phyloP scores from a whole-genome alignment of 2,888 invertebrate species.

The Itoplectis maculator region DNA sequence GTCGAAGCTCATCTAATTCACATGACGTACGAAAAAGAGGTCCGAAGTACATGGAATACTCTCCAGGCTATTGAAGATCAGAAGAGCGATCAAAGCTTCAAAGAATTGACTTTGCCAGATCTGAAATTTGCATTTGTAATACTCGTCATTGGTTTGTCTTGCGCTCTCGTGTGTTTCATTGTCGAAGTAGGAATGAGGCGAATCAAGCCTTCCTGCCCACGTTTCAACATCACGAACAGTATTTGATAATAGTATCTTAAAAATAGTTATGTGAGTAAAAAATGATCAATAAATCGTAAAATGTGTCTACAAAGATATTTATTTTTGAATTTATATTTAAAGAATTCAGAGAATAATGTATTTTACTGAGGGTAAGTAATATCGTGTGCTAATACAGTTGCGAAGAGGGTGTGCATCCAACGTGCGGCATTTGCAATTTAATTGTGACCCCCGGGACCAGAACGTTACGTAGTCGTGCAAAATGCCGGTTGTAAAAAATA shows the following conservation, averaged over 20 bases:
- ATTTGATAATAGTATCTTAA: too few species aligned
- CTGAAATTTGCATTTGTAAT: conserved; percentile 10
- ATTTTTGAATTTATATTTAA: too few species aligned
- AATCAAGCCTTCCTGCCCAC: too few species aligned
- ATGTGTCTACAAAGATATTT: too few species aligned
- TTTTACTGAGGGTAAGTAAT: background rate
- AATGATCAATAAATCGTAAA: too few species aligned
- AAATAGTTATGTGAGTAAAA: too few species aligned
- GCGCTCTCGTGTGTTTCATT: background rate
- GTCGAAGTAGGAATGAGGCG: background rate
- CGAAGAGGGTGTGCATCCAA: background rate
- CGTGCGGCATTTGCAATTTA: background rate
- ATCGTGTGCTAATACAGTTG: too few species aligned
- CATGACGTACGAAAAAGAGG: too few species aligned
- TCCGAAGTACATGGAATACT: too few species aligned
- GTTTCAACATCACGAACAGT: too few species aligned
- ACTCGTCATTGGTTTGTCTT: background rate
- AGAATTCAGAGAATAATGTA: background rate
- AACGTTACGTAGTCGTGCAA: background rate
- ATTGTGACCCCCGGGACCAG: background rate
- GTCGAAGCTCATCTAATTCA: background rate
- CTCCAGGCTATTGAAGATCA: background rate
- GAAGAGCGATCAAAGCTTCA: background rate
- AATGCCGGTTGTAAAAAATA: background rate
- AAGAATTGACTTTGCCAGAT: background rate